A percentile compares a stretch with the other conserved stretches of the same genome.
phyloP scores from a whole-genome alignment of 2,797 vertebrate species.

The Halcyon badia region DNA sequence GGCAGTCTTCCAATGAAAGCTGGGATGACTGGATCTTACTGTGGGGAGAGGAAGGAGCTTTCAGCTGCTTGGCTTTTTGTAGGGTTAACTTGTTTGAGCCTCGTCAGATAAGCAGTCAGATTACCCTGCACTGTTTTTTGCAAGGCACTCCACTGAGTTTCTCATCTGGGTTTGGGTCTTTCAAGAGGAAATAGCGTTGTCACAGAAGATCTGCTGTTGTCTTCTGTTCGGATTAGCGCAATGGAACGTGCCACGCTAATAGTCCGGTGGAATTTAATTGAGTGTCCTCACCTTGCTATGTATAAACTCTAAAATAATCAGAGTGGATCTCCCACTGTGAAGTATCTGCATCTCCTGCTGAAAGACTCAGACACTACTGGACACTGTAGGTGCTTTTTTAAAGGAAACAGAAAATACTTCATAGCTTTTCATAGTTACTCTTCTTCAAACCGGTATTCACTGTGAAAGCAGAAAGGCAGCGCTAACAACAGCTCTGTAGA shows the following conservation, averaged over 20 bases:
- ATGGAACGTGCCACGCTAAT: background rate
- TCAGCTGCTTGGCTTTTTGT: background rate
- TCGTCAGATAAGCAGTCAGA: background rate
- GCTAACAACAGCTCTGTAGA: background rate
- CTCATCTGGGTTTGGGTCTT: background rate
- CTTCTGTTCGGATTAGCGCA: background rate
- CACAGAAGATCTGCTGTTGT: background rate
- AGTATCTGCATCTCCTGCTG: background rate
- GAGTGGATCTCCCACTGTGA: background rate
- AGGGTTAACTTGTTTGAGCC: background rate
- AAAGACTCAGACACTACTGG: background rate
- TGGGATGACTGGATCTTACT: background rate
- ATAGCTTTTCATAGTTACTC: background rate
- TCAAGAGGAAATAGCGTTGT: background rate
- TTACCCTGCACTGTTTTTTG: background rate
- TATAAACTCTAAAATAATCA: background rate
- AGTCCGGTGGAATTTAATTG: background rate
- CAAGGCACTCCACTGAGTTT: background rate
- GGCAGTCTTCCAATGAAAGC: background rate
- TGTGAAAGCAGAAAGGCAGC: background rate
- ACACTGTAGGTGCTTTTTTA: background rate
- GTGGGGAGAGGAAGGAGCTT: background rate
- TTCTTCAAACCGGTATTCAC: background rate
- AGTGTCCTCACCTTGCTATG: background rate
- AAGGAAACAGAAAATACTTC: background rate